These are phyloP conservation scores for Antigone vipio DNA, from an alignment of 2,113 vertebrate genomes.

Conservation along the genomic window DNA sequence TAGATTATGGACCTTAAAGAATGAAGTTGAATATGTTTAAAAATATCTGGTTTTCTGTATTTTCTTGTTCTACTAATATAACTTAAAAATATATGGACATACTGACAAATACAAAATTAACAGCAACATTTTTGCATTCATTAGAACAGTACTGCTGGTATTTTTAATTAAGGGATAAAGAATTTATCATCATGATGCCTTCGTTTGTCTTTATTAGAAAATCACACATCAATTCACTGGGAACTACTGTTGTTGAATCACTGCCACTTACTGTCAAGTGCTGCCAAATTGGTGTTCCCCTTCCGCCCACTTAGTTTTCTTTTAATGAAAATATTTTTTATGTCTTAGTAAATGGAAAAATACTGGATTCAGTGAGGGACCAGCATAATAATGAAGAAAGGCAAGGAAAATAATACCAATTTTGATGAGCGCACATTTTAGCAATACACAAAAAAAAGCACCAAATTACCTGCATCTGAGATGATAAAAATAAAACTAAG, in stretches of 20 bases:
- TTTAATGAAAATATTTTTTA: background rate
- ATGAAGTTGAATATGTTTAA: background rate
- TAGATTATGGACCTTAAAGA: background rate
- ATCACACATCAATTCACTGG: background rate
- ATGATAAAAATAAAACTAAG: background rate
- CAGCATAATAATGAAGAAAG: background rate
- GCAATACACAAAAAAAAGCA: background rate
- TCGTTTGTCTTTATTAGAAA: background rate
- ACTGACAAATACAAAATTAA: background rate
- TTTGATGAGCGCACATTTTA: background rate
- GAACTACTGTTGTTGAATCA: background rate
- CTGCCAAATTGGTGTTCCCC: background rate
- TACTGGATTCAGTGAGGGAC: background rate
- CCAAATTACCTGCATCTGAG: rapidly evolving
- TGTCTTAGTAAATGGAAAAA: background rate
- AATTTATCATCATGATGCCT: background rate
- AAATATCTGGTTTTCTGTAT: background rate
- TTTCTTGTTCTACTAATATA: background rate
- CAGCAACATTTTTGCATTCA: background rate
- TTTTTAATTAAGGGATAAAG: background rate
- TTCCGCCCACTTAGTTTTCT: background rate
- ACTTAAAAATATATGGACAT: background rate
- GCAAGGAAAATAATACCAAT: background rate
- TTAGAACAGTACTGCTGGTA: background rate
- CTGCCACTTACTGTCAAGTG: background rate